Evolutionary conservation across 35 echinoderm and acorn worm genomes (phyloP).

Genomic region (Diadema setosum): DNA sequence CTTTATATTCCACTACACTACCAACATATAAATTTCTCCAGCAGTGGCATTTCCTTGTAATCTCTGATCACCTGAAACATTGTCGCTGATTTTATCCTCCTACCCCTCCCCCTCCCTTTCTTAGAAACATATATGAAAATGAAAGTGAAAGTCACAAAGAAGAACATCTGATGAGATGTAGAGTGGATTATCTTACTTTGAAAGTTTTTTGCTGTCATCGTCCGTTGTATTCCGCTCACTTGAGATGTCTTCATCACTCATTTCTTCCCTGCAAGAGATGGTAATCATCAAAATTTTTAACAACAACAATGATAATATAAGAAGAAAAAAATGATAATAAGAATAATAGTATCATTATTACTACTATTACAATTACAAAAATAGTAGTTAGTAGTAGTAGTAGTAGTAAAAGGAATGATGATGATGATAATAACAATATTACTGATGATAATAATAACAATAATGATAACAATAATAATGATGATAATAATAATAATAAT

Average conservation of each 20-base stretch:
- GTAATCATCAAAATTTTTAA: neutral
- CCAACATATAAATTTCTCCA: too few relatives aligned
- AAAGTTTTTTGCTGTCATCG: neutral
- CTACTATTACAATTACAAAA: neutral
- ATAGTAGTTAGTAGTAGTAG: neutral
- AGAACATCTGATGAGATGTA: too few relatives aligned
- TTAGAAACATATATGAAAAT: too few relatives aligned
- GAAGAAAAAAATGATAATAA: neutral
- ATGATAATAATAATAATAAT: neutral
- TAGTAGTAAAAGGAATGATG: neutral
- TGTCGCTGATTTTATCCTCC: too few relatives aligned
- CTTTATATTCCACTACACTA: too few relatives aligned
- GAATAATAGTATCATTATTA: neutral
- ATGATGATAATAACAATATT: neutral
- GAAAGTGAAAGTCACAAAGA: too few relatives aligned
- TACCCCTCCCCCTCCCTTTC: too few relatives aligned
- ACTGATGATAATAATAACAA: neutral
- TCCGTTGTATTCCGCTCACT: neutral
- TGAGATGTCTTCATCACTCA: conserved; percentile 6
- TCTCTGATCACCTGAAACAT: too few relatives aligned
- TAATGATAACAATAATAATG: neutral
- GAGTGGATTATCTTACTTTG: too few relatives aligned
- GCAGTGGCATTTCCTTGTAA: too few relatives aligned
- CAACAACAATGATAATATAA: neutral
- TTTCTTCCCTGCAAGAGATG: neutral